These are phyloP conservation scores for Endotricha flammealis DNA, from an alignment of 2,888 invertebrate genomes.

Conservation along the genomic window DNA sequence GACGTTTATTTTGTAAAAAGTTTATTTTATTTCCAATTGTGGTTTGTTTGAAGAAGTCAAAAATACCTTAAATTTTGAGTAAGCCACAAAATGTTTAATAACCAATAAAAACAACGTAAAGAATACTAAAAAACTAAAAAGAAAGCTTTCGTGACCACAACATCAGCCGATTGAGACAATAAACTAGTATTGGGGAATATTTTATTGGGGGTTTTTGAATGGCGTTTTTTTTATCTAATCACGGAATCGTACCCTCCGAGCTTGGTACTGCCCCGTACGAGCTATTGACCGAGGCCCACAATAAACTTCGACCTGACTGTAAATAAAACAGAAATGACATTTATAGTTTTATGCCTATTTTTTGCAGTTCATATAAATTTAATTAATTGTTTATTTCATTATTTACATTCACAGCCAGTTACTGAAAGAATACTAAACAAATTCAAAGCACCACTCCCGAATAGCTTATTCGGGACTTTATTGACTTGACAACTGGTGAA, in stretches of 20 bases:
- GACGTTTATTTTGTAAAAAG: no score
- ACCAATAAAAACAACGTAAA: background rate
- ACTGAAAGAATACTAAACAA: no score
- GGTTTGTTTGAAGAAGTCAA: no score
- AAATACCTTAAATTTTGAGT: background rate
- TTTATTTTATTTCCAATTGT: no score
- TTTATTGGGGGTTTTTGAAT: slow-evolving; percentile 1
- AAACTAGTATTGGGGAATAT: background rate
- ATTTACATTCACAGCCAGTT: no score
- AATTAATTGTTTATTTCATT: no score
- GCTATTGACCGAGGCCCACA: slow-evolving; percentile 52
- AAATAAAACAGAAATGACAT: background rate
- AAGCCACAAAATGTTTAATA: background rate
- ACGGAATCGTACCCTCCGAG: slow-evolving; percentile 53
- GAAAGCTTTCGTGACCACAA: background rate
- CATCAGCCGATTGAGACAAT: slow-evolving; percentile 1
- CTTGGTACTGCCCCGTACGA: slow-evolving; percentile 57
- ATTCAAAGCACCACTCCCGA: no score
- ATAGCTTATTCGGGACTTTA: no score
- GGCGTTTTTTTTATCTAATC: slow-evolving; percentile 35
- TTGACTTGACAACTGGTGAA: no score
- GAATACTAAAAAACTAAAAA: background rate
- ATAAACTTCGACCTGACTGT: slow-evolving; percentile 4
- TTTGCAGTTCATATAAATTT: no score
- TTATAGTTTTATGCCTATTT: background rate